Evolutionary conservation across 2,113 vertebrate species (phyloP), one percentile per base, ranked within the genome.

Genomic region (Suncus etruscus): DNA sequence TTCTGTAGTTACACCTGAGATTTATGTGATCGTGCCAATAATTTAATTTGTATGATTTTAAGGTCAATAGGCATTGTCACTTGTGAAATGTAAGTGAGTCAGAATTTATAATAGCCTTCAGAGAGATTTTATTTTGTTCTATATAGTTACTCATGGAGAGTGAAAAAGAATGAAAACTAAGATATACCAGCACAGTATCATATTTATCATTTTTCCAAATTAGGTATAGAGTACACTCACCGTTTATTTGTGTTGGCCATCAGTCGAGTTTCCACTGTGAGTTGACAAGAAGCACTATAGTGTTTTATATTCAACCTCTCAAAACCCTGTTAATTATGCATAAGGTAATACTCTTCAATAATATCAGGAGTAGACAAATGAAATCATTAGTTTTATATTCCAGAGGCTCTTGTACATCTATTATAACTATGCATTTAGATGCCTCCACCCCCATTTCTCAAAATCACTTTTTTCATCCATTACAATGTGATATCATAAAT

Each of bases 271-370:
- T 31, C 74, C 83, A 83, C n/a, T 90, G 58, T 92, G 94, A 89
- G 61, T 65, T 88, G 90, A 92, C 63, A 95, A 94, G 93, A 92
- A 92, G 77, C 5, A 25, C 32, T 80, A 61, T 85, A 54, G 75
- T 93, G 69, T 91, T 91, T 86, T 95, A 77, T 92, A 87, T 74
- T 79, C 63, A 91, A 78, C 83, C 92, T 96, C 93, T 90, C 72
- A 86, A 96, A 94, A 91, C 54, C 50, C 75, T 68, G 63, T 94
- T 95, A 92, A 95, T 94, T 96, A 94, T 95, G 72, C 70, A 89
- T 81, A 92, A 89, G 91, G 82, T 90, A 93, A 79, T 87, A 83
- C 82, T 92, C 87, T 87, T 85, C 79, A 95, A 77, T 93, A 91
- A 65, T 31, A 93, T 90, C 61, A 86, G 65, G 24, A 83, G 63